Evolutionary conservation across 2,113 vertebrate genomes (phyloP).

Genomic region (Cavia porcellus): DNA sequence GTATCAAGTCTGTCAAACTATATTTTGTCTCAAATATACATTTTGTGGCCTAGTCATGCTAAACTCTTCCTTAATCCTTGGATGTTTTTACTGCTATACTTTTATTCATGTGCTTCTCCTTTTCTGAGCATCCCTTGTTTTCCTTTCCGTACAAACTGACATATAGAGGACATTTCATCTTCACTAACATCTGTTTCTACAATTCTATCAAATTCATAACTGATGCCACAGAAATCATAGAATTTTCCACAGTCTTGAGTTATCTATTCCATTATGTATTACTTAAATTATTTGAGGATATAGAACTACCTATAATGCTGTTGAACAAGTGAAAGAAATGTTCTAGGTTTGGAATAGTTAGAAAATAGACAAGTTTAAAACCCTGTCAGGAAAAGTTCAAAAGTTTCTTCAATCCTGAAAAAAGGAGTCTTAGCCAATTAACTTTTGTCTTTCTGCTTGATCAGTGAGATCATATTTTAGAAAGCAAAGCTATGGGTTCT

Average conservation of each 20-base stretch:
- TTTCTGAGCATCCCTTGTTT: neutral
- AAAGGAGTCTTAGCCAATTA: neutral
- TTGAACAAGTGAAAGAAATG: neutral
- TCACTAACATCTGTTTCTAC: neutral
- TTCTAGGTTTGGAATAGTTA: neutral
- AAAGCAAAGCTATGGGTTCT: neutral
- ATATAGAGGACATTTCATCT: neutral
- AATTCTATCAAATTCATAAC: neutral
- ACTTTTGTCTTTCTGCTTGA: neutral
- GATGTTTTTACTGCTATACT: neutral
- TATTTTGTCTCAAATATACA: neutral
- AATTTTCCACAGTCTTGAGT: neutral
- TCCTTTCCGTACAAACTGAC: neutral
- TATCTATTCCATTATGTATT: neutral
- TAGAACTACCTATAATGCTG: neutral
- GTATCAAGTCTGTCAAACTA: neutral
- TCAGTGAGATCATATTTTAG: slow-evolving; percentile 37
- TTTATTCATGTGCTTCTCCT: neutral
- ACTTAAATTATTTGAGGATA: neutral
- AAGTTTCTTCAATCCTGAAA: neutral
- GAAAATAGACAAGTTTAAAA: neutral
- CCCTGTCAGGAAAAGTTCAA: neutral
- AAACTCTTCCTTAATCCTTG: neutral
- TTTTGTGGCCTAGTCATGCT: neutral
- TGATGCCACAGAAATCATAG: neutral